Percentiles rank a stretch among this genome's conserved stretches.
These are phyloP conservation scores for Gymnopithys bicolor DNA, from an alignment of 2,797 vertebrate genomes.

Conservation along the genomic window DNA sequence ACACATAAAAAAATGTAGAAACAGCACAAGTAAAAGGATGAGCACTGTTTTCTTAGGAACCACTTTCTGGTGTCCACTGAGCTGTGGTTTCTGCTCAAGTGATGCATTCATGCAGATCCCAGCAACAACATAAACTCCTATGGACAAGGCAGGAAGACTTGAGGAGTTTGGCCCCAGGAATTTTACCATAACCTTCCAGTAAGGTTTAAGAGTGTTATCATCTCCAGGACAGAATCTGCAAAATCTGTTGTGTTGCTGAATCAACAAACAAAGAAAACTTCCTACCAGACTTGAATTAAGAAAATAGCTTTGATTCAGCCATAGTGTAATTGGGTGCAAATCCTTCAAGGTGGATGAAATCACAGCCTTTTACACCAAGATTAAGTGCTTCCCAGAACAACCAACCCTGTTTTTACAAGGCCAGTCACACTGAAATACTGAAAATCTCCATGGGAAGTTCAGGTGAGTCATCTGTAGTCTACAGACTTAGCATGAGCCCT, in stretches of 20 bases:
- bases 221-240: background rate
- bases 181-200: background rate
- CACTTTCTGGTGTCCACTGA: background rate
- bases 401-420: background rate
- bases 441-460: background rate
- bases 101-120: background rate
- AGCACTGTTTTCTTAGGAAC: background rate
- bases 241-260: background rate
- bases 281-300: background rate
- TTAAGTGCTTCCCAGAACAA: background rate
- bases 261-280: background rate
- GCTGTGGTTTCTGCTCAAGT: background rate
- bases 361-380: background rate
- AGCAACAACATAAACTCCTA: background rate
- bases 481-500: accelerated
- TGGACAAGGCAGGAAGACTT: background rate
- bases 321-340: background rate
- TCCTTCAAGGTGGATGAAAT: background rate
- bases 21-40: background rate
- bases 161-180: background rate
- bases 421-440: background rate
- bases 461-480: background rate
- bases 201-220: background rate
- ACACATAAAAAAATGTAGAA: background rate
- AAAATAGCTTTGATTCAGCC: background rate